Conservation (phyloP, 2,888 invertebrate genomes). For the Andrena trimmerana region DNA sequence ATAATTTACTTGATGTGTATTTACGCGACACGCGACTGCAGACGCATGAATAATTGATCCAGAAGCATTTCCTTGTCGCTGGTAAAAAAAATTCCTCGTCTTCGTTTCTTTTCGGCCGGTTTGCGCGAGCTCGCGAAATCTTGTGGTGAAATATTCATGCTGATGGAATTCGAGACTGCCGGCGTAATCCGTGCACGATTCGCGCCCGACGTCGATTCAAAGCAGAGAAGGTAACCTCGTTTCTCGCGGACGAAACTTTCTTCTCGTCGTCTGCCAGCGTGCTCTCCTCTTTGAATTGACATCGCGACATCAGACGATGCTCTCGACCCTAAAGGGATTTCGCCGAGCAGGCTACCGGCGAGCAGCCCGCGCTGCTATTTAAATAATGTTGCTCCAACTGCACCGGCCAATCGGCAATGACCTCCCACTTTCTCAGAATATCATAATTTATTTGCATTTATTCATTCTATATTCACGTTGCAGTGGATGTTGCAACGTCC, state of each 20-base stretch:
- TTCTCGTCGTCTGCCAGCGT: slow-evolving; percentile 17
- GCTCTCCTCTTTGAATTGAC: slow-evolving; percentile 52
- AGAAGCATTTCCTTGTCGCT: slow-evolving; percentile 63
- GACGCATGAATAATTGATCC: slow-evolving; percentile 56
- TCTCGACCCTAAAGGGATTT: slow-evolving; percentile 50
- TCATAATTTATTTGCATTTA: background rate
- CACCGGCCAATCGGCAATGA: background rate
- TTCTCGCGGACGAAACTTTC: slow-evolving; percentile 67
- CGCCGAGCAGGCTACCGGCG: slow-evolving; percentile 19
- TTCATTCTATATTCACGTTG: background rate
- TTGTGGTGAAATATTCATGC: slow-evolving; percentile 68
- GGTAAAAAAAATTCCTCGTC: slow-evolving; percentile 48
- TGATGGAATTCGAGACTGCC: slow-evolving; percentile 59
- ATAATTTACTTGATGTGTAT: slow-evolving; percentile 16
- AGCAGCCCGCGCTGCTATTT: background rate
- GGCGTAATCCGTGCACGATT: slow-evolving; percentile 69
- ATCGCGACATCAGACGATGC: slow-evolving; percentile 47
- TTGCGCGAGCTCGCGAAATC: slow-evolving; percentile 50
- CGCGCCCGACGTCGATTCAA: slow-evolving; percentile 62
- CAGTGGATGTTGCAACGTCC: background rate
- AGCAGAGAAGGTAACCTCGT: slow-evolving; percentile 69
- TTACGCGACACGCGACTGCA: slow-evolving; percentile 18
- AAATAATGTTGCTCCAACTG: slow-evolving; percentile 3
- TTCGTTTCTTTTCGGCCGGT: slow-evolving; percentile 23
- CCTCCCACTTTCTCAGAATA: background rate